These are phyloP conservation scores for Amblyraja radiata DNA, from an alignment of 2,797 vertebrate species.

Conservation along the genomic window DNA sequence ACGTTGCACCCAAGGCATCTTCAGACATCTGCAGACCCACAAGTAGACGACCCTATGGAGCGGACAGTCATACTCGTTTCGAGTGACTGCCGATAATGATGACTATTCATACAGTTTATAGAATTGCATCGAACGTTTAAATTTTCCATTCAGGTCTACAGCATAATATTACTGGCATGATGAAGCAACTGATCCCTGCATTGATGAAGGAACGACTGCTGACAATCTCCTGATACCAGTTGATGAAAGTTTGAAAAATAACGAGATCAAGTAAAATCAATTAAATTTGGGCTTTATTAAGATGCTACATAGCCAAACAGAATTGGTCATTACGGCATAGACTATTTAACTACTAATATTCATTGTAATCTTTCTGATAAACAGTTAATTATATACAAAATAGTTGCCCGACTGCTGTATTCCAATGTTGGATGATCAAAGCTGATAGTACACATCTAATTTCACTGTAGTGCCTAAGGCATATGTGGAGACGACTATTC, in stretches of 20 bases:
- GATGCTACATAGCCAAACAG: constrained; percentile 96
- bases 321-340: constrained; percentile 81
- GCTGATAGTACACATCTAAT: constrained; percentile 51
- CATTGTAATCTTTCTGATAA: constrained; percentile 61
- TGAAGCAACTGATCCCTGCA: background rate
- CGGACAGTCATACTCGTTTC: no score
- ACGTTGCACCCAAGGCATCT: no score
- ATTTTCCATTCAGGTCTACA: no score
- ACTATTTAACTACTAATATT: constrained; percentile 73
- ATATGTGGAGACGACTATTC: constrained; percentile 51
- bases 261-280: constrained; percentile 57
- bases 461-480: constrained; percentile 52
- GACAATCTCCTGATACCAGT: background rate
- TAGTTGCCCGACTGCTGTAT: constrained; percentile 63
- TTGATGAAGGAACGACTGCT: background rate
- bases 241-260: constrained; percentile 47
- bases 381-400: constrained; percentile 73
- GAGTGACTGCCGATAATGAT: no score
- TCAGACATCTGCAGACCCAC: no score
- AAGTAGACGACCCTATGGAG: no score
- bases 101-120: no score
- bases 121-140: background rate
- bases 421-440: constrained; percentile 49
- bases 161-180: no score
- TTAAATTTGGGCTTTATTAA: constrained; percentile 77